Evolutionary conservation across 2,113 vertebrate species (phyloP), one percentile per base, ranked within the genome.

Genomic region (Albula glossodonta): DNA sequence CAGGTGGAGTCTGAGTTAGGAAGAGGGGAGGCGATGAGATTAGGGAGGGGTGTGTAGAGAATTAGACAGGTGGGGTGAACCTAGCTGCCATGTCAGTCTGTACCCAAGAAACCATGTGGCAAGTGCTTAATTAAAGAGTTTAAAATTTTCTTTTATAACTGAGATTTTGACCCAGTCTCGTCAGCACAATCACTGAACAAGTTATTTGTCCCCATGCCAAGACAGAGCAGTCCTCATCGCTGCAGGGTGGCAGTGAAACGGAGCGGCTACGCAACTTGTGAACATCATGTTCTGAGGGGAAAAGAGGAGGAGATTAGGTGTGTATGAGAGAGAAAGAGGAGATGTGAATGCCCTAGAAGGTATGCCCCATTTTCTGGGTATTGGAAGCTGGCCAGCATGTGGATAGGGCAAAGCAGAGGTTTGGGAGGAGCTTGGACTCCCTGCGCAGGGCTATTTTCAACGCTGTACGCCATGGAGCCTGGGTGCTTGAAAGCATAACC

Each of bases 401-500:
- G 84, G 78, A 60, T 80, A 78, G 78, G 31, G 4, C 22, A n/a
- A 70, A 17, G 41, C 49, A 79, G 49, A 48, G 80, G 19, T 53
- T 25, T 9, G 31, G 56, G 52, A 53, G 51, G 41, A 48, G 81
- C n/a, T 6, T 12, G 15, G 48, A 49, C 81, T 83, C 25, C 4
- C 13, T 19, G 15, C 51, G 51, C 17, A 22, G 77, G 17, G 53
- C 53, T 50, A 52, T 85, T 60, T 77, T 56, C 74, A n/a, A 19
- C 52, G 50, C 83, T 60, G 25, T 79, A 50, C 51, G 78, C 31
- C 53, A 51, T 19, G 78, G 19, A 66, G 41, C 22, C 10, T 63
- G 48, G n/a, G 41, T 60, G 57, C 77, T 50, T 78, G 51, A 78
- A 41, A 70, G 84, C 51, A 57, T 66, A 86, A 51, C 56, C n/a